phyloP scores from a whole-genome alignment of 2,113 vertebrate genomes.

The Agapornis roseicollis region DNA sequence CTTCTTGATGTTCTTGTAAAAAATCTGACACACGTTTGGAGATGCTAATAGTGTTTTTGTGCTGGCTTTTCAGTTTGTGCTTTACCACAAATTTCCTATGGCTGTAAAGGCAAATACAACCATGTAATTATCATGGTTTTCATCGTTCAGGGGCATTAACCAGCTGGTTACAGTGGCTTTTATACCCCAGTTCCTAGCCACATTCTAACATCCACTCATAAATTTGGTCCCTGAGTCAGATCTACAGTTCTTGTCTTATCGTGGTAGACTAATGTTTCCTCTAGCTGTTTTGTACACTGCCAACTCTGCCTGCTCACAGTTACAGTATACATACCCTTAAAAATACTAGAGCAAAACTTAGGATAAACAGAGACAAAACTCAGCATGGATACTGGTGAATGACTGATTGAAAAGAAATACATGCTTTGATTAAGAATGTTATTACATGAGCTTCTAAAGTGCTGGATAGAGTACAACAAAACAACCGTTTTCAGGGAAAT shows the following conservation, averaged over 20 bases:
- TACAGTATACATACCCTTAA: neutral
- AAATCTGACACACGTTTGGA: neutral
- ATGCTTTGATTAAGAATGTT: neutral
- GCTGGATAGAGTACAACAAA: neutral
- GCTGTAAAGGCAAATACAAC: conserved; percentile 42
- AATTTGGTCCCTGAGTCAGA: conserved; percentile 38
- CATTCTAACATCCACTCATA: conserved; percentile 10
- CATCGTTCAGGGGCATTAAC: conserved; percentile 41
- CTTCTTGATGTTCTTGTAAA: conserved; percentile 9
- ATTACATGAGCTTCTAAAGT: neutral
- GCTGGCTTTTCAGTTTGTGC: conserved; percentile 50
- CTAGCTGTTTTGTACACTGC: neutral
- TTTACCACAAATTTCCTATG: conserved; percentile 57
- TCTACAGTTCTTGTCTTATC: neutral
- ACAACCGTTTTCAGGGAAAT: neutral
- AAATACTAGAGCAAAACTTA: neutral
- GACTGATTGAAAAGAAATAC: neutral
- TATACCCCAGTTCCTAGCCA: neutral
- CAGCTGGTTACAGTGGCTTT: conserved; percentile 19
- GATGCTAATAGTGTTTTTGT: neutral
- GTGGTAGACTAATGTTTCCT: neutral
- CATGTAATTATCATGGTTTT: conserved; percentile 50
- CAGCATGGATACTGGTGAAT: neutral
- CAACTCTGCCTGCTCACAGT: neutral
- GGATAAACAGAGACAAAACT: neutral